Conservation (phyloP, 1,140 invertebrate species). For the Phthorimaea operculella region DNA sequence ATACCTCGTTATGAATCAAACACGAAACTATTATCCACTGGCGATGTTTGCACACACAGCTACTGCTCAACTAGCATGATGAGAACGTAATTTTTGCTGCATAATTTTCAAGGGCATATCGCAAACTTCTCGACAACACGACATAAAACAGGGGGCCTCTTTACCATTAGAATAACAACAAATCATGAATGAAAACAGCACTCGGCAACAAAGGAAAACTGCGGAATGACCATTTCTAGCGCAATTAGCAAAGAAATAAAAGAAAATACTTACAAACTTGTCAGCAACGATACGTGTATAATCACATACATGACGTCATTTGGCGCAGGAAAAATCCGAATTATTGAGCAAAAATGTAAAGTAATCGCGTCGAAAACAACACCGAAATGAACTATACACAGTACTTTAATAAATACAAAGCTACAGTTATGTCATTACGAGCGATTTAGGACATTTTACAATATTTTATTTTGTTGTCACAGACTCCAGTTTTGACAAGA, state of each 20-base stretch:
- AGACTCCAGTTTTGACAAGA: slow-evolving; percentile 68
- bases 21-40: slow-evolving; percentile 39
- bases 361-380: slow-evolving; percentile 50
- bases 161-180: slow-evolving; percentile 22
- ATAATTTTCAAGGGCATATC: slow-evolving; percentile 66
- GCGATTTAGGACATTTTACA: slow-evolving; percentile 64
- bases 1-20: slow-evolving; percentile 32
- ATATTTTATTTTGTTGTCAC: slow-evolving; percentile 66
- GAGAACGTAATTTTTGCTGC: slow-evolving; percentile 58
- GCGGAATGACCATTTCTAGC: slow-evolving; percentile 30
- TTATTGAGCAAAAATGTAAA: slow-evolving; percentile 63
- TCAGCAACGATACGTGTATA: slow-evolving; percentile 64
- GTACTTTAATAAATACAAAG: slow-evolving; percentile 52
- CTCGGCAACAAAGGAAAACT: slow-evolving; percentile 26
- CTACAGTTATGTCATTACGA: slow-evolving; percentile 58
- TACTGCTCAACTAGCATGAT: slow-evolving; percentile 14
- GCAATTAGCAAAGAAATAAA: slow-evolving; percentile 59
- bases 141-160: slow-evolving; percentile 26
- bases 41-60: slow-evolving; percentile 8
- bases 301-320: slow-evolving; percentile 69
- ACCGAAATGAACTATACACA: slow-evolving; percentile 54
- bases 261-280: slow-evolving; percentile 67
- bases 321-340: slow-evolving; percentile 65
- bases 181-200: slow-evolving; percentile 59
- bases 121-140: slow-evolving; percentile 27